phyloP scores from a whole-genome alignment of 2,797 vertebrate species.

The Trachurus trachurus region DNA sequence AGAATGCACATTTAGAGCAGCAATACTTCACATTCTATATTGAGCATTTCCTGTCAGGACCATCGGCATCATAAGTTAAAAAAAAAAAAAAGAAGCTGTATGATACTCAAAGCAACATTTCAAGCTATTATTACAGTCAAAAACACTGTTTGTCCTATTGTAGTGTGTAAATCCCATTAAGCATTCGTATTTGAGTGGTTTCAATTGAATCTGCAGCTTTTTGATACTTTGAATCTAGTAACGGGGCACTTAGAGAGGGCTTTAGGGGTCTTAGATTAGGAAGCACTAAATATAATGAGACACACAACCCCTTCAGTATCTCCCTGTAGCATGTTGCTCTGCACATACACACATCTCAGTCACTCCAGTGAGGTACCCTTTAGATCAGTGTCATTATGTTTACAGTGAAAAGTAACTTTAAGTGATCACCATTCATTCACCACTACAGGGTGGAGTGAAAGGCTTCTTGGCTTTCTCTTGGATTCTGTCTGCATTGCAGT shows the following conservation, averaged over 20 bases:
- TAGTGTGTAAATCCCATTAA: slow-evolving; percentile 40
- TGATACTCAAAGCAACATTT: slow-evolving; percentile 36
- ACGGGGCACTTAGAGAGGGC: slow-evolving; percentile 56
- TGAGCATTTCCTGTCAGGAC: slow-evolving; percentile 60
- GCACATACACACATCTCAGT: slow-evolving; percentile 51
- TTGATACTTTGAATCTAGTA: slow-evolving; percentile 65
- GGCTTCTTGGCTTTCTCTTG: slow-evolving; percentile 31
- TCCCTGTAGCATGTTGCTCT: slow-evolving; percentile 68
- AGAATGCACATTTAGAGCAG: slow-evolving; percentile 83
- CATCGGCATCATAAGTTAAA: slow-evolving; percentile 41
- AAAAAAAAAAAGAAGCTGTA: slow-evolving; percentile 10
- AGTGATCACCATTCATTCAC: slow-evolving; percentile 34
- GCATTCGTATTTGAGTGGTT: slow-evolving; percentile 63
- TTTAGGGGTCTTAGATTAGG: slow-evolving; percentile 70
- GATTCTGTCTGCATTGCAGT: slow-evolving; percentile 51
- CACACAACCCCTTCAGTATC: slow-evolving; percentile 47
- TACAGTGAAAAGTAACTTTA: slow-evolving; percentile 48
- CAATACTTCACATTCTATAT: slow-evolving; percentile 80
- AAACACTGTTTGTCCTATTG: slow-evolving; percentile 39
- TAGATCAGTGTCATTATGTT: slow-evolving; percentile 52
- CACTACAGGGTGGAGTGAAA: slow-evolving; percentile 17
- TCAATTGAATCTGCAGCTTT: slow-evolving; percentile 63
- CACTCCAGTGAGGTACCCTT: slow-evolving; percentile 36
- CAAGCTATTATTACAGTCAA: slow-evolving; percentile 10
- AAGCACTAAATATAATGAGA: slow-evolving; percentile 67